Percentiles rank a stretch among this genome's conserved stretches.
phyloP scores from a whole-genome alignment of 2,113 vertebrate species.

The Festucalex cinctus region DNA sequence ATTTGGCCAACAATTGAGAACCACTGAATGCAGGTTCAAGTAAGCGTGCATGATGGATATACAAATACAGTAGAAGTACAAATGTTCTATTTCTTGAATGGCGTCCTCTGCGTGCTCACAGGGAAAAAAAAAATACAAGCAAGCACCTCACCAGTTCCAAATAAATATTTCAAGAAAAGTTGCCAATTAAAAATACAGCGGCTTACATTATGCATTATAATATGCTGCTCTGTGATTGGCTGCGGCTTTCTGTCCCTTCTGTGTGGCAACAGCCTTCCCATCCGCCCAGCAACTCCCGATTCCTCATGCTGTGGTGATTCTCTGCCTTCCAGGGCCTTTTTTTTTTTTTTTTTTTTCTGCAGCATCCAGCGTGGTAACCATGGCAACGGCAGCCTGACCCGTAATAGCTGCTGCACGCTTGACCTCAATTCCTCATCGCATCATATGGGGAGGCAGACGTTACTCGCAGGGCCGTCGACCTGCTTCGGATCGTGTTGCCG shows the following conservation, averaged over 20 bases:
- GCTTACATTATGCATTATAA: slow-evolving; percentile 60
- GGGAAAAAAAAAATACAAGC: slow-evolving; percentile 6
- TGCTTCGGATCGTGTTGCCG: slow-evolving; percentile 46
- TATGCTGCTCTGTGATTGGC: slow-evolving; percentile 60
- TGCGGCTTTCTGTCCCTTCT: slow-evolving; percentile 41
- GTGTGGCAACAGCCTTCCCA: slow-evolving; percentile 69
- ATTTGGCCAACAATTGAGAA: neutral
- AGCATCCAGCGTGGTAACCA: slow-evolving; percentile 71
- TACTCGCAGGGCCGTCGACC: slow-evolving; percentile 51
- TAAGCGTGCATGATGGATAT: neutral
- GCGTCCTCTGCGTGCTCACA: neutral
- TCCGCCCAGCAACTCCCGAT: slow-evolving; percentile 72
- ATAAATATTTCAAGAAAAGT: slow-evolving; percentile 58
- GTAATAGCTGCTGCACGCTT: slow-evolving; percentile 61
- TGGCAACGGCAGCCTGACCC: slow-evolving; percentile 71
- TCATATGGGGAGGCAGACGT: slow-evolving; percentile 35
- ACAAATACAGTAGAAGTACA: neutral
- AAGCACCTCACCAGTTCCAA: neutral
- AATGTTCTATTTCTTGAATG: neutral
- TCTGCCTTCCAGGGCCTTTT: slow-evolving; percentile 62
- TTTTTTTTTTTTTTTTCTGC: no score
- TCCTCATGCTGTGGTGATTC: slow-evolving; percentile 65
- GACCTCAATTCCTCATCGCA: slow-evolving; percentile 71
- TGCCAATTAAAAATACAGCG: slow-evolving; percentile 52
- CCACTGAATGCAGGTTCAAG: neutral